Evolutionary conservation across 2,888 invertebrate genomes (phyloP), one percentile per base, ranked within the genome.

Genomic region (Dioctria linearis): DNA sequence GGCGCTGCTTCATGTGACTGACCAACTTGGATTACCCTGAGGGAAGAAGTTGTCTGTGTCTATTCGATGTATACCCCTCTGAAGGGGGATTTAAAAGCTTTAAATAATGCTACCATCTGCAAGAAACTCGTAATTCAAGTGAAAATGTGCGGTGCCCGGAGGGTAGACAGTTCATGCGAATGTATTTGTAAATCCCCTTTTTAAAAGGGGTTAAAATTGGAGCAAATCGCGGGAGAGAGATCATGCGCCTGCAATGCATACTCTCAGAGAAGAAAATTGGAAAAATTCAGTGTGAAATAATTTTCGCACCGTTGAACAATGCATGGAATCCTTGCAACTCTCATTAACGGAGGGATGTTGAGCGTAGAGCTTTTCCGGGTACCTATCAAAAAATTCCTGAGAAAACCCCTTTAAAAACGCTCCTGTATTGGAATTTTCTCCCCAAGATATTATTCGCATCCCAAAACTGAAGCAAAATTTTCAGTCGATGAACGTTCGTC

Each of bases 401-500:
- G 73, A 73, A 57, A 71, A 73, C n/a, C 73, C 73, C 73, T 13
- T 73, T 73, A 73, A 73, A 73, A 40, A 57, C 73, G 57, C 39
- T 43, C 66, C 59, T 57, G 79, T 79, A 65, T 79, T 79, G 79
- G 79, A 79, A 79, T 79, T 67, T 69, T 57, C 69, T 79, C 79
- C 67, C 78, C 54, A 43, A n/a, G 54, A 79, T 69, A 79, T 79
- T 67, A 67, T 78, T 66, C 67, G 66, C 66, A 78, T 79, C 79
- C 79, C 46, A 67, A 37, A 40, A 37, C 25, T 37, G 84, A 85
- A 84, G 84, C 83, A 84, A 85, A 86, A 84, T 85, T 85, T 86
- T 86, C 85, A 87, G 87, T 87, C 86, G 86, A 86, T 86, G 85
- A 85, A 85, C 85, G 86, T 86, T 86, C 87, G 86, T 85, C 85